Base-by-base conservation (phyloP, 1,140 invertebrate species). In the Apis dorsata region DNA sequence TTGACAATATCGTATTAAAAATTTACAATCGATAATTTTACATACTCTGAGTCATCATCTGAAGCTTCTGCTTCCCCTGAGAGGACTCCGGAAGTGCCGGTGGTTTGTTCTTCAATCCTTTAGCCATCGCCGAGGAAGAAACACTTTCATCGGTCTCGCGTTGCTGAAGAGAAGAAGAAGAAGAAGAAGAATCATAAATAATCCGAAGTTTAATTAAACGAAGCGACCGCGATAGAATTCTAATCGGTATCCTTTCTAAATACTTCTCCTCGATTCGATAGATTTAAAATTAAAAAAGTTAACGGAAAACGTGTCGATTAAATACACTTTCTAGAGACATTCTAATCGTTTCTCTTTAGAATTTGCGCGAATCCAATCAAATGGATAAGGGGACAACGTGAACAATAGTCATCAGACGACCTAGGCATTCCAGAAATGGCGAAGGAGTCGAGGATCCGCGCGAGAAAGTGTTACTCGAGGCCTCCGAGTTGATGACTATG, bases 41-140 rank as follows among this genome's bases (percentile, higher is more conserved):
- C 94, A 84, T 92, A 95, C 94, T 95, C 88, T 94, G 94, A 49
- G 93, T 93, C 94, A 95, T 94, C 49, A 90, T 92, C 80, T 93
- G 93, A 76, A 87, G 85, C 84, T 93, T 94, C 49, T 93, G 91
- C 10, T 90, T 85, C 44, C 83, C 75, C 49, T 90, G 90, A 15
- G 89, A 89, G 28, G 92, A 89, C 65, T 92, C 92, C 55, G 91
- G 90, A 62, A 91, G 85, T n/a, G 90, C 85, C 11, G 92, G 91
- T 71, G 91, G 90, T 63, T 93, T 94, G 57, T 82, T 86, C 81
- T 91, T 93, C 63, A 87, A 74, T 51, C 88, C 89, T 71, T 93
- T 93, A 28, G 86, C 90, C 49, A 88, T 86, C 11, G 82, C 55
- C 51, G 79, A 55, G 59, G 86, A 88, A 5, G 91, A 90, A 21